Evolutionary conservation across 2,888 invertebrate species (phyloP), one percentile per base, ranked within the genome.

Genomic region (Ferdinandea cuprea): DNA sequence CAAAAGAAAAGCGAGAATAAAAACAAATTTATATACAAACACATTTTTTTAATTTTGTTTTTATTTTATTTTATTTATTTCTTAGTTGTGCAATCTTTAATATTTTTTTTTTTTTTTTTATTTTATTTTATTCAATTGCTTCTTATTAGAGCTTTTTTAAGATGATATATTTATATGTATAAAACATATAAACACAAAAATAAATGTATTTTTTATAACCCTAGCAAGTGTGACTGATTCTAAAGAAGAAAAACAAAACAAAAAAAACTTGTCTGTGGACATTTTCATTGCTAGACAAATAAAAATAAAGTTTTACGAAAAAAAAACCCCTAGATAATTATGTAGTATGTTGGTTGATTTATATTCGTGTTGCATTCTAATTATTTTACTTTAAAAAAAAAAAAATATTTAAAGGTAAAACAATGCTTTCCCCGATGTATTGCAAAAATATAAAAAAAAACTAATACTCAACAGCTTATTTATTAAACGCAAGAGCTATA

Each of bases 391-490:
- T 46, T 37, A 15, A 21, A 42, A 54, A 72, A 15, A 25, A 52
- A 35, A 50, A 17, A 21, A 13, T 13, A 25, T 46, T 42, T 21
- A 19, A 65, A 35, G 35, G 65, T 72, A 81, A 59, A 56, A 71
- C 54, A 25, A 40, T 66, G 81, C 81, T 81, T 76, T 40, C 15
- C 59, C 66, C 59, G 59, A 66, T 65, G 13, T 58, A 69, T 65
- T 30, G 21, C 28, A 37, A 65, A 69, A 65, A 17, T 32, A n/a
- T n/a, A n/a, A n/a, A n/a, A n/a, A 9, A 63, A 69, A 63, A 77
- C 58, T 59, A 74, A 40, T 59, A 71, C 56, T 76, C 65, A 81
- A 59, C 69, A 52, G 63, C 80, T 81, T 28, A 66, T 71, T 76
- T 73, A 79, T 68, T 68, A 63, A 69, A 76, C 52, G 63, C 35